A percentile compares a stretch with the other conserved stretches of the same genome.
Evolutionary conservation across 2,888 invertebrate genomes (phyloP).

Genomic region (Dynastes tityus): DNA sequence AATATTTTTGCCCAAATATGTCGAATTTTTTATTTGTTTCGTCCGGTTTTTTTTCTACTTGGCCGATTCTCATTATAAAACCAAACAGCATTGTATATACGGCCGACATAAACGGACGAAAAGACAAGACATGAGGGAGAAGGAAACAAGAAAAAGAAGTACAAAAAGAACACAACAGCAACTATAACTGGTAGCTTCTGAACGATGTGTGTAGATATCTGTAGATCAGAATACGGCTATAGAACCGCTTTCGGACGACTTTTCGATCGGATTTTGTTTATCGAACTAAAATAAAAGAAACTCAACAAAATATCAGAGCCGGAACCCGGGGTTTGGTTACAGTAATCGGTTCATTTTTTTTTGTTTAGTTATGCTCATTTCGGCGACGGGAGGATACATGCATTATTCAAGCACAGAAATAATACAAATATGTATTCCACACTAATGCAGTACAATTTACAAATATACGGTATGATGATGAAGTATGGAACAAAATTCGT

Average conservation of each 20-base stretch:
- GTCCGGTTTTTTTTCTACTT: conserved; percentile 10
- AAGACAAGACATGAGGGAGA: conserved; percentile 30
- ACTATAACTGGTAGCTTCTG: conserved; percentile 60
- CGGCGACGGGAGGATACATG: too few species aligned
- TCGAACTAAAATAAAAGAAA: conserved; percentile 60
- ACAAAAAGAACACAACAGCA: conserved; percentile 50
- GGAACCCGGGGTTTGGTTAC: conserved; percentile 50
- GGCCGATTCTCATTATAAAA: conserved; percentile 56
- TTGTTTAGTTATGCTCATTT: too few species aligned
- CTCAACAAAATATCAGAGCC: conserved; percentile 57
- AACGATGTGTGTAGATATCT: conserved; percentile 60
- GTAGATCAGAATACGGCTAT: conserved; percentile 59
- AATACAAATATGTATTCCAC: too few species aligned
- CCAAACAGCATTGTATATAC: conserved; percentile 58
- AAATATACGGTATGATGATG: too few species aligned
- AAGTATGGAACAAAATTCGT: too few species aligned
- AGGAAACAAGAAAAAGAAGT: conserved; percentile 32
- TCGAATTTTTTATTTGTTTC: conserved; percentile 19
- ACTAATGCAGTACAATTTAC: too few species aligned
- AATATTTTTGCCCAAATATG: conserved; percentile 15
- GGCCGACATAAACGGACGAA: conserved; percentile 41
- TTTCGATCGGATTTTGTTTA: conserved; percentile 60
- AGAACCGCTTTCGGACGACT: conserved; percentile 59
- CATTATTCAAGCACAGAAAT: too few species aligned
- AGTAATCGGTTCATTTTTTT: background rate